A percentile compares a stretch with the other conserved stretches of the same genome.
phyloP scores from a whole-genome alignment of 2,888 invertebrate species.

The Thalpophila matura region DNA sequence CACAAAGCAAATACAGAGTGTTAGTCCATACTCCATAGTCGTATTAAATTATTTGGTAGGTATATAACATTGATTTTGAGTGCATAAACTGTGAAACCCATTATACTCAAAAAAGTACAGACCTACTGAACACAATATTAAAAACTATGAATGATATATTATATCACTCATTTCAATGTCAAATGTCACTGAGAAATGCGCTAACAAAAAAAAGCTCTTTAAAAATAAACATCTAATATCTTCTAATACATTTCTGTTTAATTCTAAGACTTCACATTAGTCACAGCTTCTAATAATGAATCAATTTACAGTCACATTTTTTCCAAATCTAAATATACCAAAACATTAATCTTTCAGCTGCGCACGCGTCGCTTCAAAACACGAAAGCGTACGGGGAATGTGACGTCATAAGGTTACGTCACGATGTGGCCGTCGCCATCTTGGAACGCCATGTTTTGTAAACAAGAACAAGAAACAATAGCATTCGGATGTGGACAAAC shows the following conservation, averaged over 20 bases:
- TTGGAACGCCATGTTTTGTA: conserved; percentile 80
- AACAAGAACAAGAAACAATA: conserved; percentile 77
- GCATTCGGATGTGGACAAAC: conserved; percentile 77
- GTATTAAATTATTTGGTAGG: too few species aligned
- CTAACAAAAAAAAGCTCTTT: conserved; percentile 37
- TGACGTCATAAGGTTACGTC: conserved; percentile 78
- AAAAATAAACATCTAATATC: conserved; percentile 41
- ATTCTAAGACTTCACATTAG: conserved; percentile 47
- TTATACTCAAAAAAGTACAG: neutral
- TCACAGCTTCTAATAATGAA: conserved; percentile 62
- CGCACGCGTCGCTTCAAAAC: conserved; percentile 72
- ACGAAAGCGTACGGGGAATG: conserved; percentile 68
- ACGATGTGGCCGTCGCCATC: conserved; percentile 60
- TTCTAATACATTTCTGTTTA: conserved; percentile 31
- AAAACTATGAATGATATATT: conserved; percentile 18
- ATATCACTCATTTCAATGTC: conserved; percentile 37
- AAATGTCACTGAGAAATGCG: conserved; percentile 37
- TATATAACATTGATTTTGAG: neutral
- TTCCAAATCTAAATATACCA: conserved; percentile 55
- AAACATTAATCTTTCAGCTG: conserved; percentile 73
- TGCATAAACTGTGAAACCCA: conserved; percentile 3
- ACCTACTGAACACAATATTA: neutral
- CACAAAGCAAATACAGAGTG: too few species aligned
- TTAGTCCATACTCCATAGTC: too few species aligned
- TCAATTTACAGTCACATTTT: conserved; percentile 63